Evolutionary conservation across 1,140 invertebrate species (phyloP), one percentile per base, ranked within the genome.

Genomic region (Thrips palmi): DNA sequence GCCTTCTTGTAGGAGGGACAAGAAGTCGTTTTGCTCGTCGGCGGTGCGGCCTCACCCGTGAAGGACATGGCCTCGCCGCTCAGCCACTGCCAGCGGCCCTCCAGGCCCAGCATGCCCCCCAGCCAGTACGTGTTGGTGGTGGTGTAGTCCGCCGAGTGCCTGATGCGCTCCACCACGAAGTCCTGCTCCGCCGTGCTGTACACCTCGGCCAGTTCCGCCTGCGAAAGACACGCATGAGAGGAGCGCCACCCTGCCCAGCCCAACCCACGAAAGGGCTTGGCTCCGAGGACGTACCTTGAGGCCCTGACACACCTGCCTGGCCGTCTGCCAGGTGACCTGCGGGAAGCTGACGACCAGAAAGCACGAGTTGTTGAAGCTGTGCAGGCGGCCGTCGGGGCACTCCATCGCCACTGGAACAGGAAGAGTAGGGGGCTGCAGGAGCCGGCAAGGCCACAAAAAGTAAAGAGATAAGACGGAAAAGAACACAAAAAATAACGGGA

Each of bases 261-360:
- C n/a, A n/a, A n/a, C n/a, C n/a, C n/a, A n/a, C n/a, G n/a, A n/a
- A n/a, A n/a, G n/a, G n/a, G n/a, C n/a, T n/a, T n/a, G n/a, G n/a
- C n/a, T n/a, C n/a, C n/a, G n/a, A n/a, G n/a, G n/a, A 44, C 41
- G 43, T 50, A 63, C 60, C 52, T 62, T 69, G 10, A 77, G 63
- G 5, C 72, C 72, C 39, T 63, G 56, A 47, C 77, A 82, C 4
- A 78, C 70, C 55, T 77, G 69, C 40, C 70, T 68, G 1, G 77
- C 76, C 0, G 74, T 78, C 15, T 56, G 49, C 76, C 76, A 80
- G 1, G 70, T 75, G 1, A 75, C 75, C 51, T 71, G 67, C 4
- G 76, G 76, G 48, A 73, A 77, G 27, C 70, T 70, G 6, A 75
- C 70, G 47, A 79, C 66, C 1, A 79, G 60, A 56, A 79, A 81